A percentile compares a stretch with the other conserved stretches of the same genome.
These are phyloP conservation scores for Sanderia malayensis DNA, from an alignment of 30 jellyfish, hydroid and myxozoan genomes.

Conservation along the genomic window DNA sequence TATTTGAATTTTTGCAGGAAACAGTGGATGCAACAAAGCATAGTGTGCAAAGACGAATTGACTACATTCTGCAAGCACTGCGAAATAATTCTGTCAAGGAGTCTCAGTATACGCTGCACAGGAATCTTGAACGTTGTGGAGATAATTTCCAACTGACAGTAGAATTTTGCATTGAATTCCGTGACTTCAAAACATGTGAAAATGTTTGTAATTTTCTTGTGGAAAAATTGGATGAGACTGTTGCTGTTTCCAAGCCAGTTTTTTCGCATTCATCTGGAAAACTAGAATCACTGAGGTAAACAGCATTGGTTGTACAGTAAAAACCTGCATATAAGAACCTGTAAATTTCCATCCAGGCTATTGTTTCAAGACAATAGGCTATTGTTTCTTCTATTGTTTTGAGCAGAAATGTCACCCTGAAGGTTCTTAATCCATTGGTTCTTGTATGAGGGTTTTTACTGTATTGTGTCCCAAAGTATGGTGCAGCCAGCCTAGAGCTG, in stretches of 20 bases:
- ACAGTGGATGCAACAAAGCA: constrained; percentile 76
- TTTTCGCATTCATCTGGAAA: constrained; percentile 72
- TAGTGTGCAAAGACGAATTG: constrained; percentile 73
- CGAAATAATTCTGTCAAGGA: constrained; percentile 59
- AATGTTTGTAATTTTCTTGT: constrained; percentile 57
- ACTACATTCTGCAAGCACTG: constrained; percentile 74
- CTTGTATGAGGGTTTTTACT: too few relatives aligned
- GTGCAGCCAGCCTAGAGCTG: too few relatives aligned
- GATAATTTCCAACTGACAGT: constrained; percentile 44
- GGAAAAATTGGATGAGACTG: constrained; percentile 73
- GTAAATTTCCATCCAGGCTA: too few relatives aligned
- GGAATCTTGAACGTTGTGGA: constrained; percentile 40
- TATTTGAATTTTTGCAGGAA: constrained; percentile 34
- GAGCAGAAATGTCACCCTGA: too few relatives aligned
- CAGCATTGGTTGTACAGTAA: too few relatives aligned
- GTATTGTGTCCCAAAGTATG: too few relatives aligned
- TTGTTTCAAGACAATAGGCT: too few relatives aligned
- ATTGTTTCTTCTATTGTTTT: too few relatives aligned
- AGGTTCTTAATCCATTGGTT: too few relatives aligned
- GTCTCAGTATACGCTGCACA: constrained; percentile 45
- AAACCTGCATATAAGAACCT: too few relatives aligned
- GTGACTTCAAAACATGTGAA: constrained; percentile 59
- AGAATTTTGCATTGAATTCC: constrained; percentile 56
- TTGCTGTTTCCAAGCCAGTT: constrained; percentile 47
- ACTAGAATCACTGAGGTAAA: constrained; percentile 78